A percentile compares a stretch with the other conserved stretches of the same genome.
These are phyloP conservation scores for Nezara viridula DNA, from an alignment of 2,888 invertebrate species.

Conservation along the genomic window DNA sequence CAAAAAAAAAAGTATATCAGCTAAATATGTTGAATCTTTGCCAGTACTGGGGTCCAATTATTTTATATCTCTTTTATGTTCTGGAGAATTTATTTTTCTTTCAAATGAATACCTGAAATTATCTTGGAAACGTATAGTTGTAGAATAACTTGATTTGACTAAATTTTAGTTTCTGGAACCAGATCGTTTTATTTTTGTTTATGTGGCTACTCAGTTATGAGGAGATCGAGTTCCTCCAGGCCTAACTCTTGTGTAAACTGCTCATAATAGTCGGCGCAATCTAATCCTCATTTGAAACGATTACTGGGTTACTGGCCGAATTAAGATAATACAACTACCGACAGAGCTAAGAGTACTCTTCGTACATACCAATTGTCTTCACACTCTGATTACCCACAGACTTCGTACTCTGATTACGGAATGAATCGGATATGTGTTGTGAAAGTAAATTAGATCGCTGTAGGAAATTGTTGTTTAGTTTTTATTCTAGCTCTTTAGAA, in stretches of 20 bases:
- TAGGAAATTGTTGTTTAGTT: neutral
- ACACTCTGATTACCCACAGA: neutral
- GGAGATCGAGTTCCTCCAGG: neutral
- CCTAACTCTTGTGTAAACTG: neutral
- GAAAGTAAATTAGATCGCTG: neutral
- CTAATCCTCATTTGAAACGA: neutral
- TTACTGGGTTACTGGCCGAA: neutral
- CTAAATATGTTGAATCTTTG: no score
- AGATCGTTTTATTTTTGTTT: no score
- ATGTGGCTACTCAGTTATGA: no score
- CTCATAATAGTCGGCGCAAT: neutral
- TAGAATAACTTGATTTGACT: no score
- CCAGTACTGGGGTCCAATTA: no score
- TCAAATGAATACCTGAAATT: no score
- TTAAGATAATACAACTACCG: neutral
- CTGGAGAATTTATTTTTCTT: no score
- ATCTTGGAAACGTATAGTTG: no score
- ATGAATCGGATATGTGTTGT: conserved; percentile 36
- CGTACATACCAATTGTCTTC: conserved; percentile 16
- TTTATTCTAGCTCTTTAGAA: neutral
- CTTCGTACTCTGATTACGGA: conserved; percentile 33
- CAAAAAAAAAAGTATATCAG: no score
- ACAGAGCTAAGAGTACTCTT: neutral
- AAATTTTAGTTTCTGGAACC: no score
- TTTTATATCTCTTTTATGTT: no score